Evolutionary conservation across 2,113 vertebrate species (phyloP).

Genomic region (Equus przewalskii): DNA sequence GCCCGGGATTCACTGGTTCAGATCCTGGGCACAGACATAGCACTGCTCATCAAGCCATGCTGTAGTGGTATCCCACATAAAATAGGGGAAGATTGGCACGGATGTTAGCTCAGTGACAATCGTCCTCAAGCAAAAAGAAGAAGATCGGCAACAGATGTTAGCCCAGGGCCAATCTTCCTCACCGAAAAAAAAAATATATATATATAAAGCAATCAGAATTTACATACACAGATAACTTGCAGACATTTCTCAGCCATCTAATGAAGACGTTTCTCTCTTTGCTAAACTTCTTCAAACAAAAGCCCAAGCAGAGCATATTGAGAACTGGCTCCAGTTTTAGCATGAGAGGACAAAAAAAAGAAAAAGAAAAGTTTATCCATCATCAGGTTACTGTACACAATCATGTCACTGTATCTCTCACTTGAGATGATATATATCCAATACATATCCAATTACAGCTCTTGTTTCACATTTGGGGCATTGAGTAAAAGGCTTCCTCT

Average conservation of each 20-base stretch:
- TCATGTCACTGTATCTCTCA: not conserved
- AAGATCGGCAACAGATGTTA: too few species aligned
- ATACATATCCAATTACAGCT: not conserved
- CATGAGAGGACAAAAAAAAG: not conserved
- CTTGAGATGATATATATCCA: constrained; percentile 23
- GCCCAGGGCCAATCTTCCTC: too few species aligned
- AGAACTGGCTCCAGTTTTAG: constrained; percentile 22
- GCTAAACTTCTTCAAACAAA: constrained; percentile 60
- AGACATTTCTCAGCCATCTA: constrained; percentile 36
- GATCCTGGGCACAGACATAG: too few species aligned
- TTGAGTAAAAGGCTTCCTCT: not conserved
- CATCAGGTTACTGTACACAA: not conserved
- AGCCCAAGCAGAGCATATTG: constrained; percentile 33
- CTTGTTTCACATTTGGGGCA: constrained; percentile 17
- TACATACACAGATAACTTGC: constrained; percentile 15
- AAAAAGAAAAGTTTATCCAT: not conserved
- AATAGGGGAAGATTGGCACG: too few species aligned
- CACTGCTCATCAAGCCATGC: too few species aligned
- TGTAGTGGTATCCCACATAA: too few species aligned
- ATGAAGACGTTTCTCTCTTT: constrained; percentile 17
- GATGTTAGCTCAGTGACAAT: too few species aligned
- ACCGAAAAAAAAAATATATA: not conserved
- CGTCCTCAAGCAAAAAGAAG: too few species aligned
- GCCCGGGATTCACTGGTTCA: too few species aligned
- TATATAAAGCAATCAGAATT: constrained; percentile 39